Base-by-base conservation (phyloP, 2,888 invertebrate genomes). In the Theretra japonica region DNA sequence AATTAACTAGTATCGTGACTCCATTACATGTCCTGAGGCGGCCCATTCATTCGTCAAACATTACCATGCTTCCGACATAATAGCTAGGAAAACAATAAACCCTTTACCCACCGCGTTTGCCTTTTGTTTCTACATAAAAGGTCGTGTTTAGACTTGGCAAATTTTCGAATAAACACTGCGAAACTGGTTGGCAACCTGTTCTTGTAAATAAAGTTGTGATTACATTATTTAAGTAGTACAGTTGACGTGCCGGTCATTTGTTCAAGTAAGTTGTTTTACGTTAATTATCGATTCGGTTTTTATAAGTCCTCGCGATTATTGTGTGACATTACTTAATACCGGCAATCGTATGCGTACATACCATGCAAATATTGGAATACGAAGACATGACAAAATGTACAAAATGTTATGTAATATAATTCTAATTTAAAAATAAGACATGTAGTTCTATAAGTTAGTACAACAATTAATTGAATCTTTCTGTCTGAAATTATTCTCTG, bases 1-100 rank as follows among this genome's bases (percentile, higher is more conserved):
- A 76, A 79, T 75, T 70, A 68, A 74, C 62, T 74, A 75, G 73
- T 68, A 73, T 70, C 73, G 73, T 73, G 69, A 73, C 73, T 73
- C 69, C 50, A 62, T 56, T 60, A 70, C 58, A 60, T 70, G 23
- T 65, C 70, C 62, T 65, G 56, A 70, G 70, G 70, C 70, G 60
- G 50, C 50, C 19, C 30, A 70, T 62, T 62, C 53, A 53, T 70
- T 33, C 53, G 53, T 70, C 70, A 56, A 53, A 62, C 56, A 70
- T 70, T 60, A 65, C 62, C 65, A 62, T 70, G 62, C 53, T 70
- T 70, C 70, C 70, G 70, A 70, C 53, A 62, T 48, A 58, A 58
- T 23, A 62, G 60, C 30, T 62, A 70, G 70, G 53, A 70, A 70
- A 62, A 70, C 62, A 62, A 70, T 70, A 59, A 58, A 58, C 58